Base-by-base conservation (phyloP, 2,797 vertebrate genomes). In the Acomys russatus region DNA sequence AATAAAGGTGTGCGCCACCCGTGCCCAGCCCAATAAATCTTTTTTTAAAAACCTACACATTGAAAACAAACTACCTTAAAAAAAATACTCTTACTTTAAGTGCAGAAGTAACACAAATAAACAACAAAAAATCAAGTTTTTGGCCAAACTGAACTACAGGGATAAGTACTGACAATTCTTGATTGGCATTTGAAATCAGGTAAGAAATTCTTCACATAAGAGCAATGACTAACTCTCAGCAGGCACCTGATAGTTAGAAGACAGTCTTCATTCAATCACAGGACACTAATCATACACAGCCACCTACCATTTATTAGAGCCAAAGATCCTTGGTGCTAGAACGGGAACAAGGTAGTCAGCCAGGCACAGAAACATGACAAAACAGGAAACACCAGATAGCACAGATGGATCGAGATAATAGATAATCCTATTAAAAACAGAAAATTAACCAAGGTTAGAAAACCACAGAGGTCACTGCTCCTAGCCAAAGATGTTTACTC, bases 291-390 rank as follows among this genome's bases (percentile, higher is more conserved):
- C 66, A 87, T 35, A 92, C 44, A 56, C 70, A 95, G 94, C 82
- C 94, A 97, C 99, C 97, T 98, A 99, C 99, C 99, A 99, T 98
- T 99, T 99, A 98, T 99, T 99, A 97, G 99, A 99, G 96, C 99
- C 99, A 94, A 99, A 99, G 97, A 99, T 99, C 90, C 99, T 98
- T 93, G 99, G 99, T 18, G 99, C 99, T 38, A 99, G 99, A 79
- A 99, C 99, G 98, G 99, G 99, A 97, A 99, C 99, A 95, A 99
- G 99, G 96, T 99, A 99, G 98, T 99, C 99, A 22, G 99, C 99
- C 99, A 99, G 98, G 97, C 99, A 99, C 96, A 99, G 98, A 97
- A 99, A 98, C 99, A 99, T 99, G 96, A 99, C 98, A 0, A 99
- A 98, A 97, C 99, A 99, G 98, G 99, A 99, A 80, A 99, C 99